Evolutionary conservation across 2,888 invertebrate species (phyloP), one percentile per base, ranked within the genome.

Genomic region (Xanthorhoe designata): DNA sequence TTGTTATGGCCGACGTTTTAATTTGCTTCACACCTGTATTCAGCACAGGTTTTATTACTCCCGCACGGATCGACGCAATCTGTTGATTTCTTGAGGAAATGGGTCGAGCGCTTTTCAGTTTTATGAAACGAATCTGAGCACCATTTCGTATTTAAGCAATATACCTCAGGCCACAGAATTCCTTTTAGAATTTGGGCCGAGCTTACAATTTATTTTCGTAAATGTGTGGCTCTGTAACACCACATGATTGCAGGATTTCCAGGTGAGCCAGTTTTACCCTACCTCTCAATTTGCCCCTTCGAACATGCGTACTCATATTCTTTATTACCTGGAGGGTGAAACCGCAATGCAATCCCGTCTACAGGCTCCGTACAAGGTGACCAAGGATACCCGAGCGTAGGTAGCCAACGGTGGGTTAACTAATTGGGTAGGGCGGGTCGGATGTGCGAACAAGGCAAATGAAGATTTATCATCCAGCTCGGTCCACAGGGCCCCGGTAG

Each of bases 401-500:
- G 71, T 71, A 70, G 63, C 67, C 67, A 63, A 67, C 67, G 67
- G 67, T 63, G 84, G 86, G 86, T 86, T 86, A 87, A 87, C 89
- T 91, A 91, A 91, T 91, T 90, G 90, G 90, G 85, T 85, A 81
- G 85, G 86, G 88, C 81, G 86, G 88, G 87, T 87, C 86, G 89
- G 88, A 87, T 87, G 90, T 88, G 90, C 87, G 89, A 87, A 90
- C 89, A 87, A 83, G 87, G 88, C 88, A 91, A 91, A 91, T 91
- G 90, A 91, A 91, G 91, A 91, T 91, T 91, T 91, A 91, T 91
- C 88, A 91, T 90, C 84, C 76, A 75, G 78, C 77, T 69, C 79
- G 81, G 84, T 86, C 87, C 84, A 86, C 78, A 74, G 82, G 83
- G 78, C 73, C 68, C 58, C 64, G 65, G 62, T 45, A 60, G 47